Percentiles rank a stretch among this genome's conserved stretches.
These are phyloP conservation scores for Hippolais icterina DNA, from an alignment of 2,113 vertebrate species.

Conservation along the genomic window DNA sequence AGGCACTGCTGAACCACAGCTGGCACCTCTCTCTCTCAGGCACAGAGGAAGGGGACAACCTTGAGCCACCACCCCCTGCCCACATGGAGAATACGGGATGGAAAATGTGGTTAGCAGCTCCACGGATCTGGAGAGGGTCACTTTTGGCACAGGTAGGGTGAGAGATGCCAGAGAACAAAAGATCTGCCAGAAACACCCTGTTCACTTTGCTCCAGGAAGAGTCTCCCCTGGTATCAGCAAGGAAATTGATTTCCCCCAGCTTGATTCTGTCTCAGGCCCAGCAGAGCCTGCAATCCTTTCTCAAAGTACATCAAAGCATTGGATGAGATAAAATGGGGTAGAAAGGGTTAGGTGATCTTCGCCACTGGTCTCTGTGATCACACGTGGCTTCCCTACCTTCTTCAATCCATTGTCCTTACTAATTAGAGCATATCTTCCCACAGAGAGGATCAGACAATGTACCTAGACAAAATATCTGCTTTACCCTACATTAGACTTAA, in stretches of 20 bases:
- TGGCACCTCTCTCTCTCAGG: background rate
- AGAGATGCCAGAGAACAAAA: background rate
- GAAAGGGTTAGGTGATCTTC: background rate
- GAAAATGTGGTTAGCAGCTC: background rate
- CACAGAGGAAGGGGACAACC: background rate
- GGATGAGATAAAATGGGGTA: background rate
- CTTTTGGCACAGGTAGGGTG: background rate
- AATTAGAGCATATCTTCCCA: background rate
- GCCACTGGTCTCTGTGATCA: background rate
- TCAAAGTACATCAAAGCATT: background rate
- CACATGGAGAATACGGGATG: background rate
- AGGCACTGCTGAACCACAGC: background rate
- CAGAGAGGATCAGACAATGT: background rate
- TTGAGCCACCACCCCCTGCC: background rate
- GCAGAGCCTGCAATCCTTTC: background rate
- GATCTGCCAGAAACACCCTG: background rate
- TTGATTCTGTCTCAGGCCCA: background rate
- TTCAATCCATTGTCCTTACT: background rate
- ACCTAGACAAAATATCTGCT: background rate
- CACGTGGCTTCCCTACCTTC: background rate
- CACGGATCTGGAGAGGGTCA: background rate
- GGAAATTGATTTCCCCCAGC: background rate
- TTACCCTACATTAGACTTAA: background rate
- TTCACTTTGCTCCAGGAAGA: background rate
- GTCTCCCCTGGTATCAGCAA: background rate